These are phyloP conservation scores for Drosophila dives DNA, from an alignment of 2,888 invertebrate species.

Conservation along the genomic window DNA sequence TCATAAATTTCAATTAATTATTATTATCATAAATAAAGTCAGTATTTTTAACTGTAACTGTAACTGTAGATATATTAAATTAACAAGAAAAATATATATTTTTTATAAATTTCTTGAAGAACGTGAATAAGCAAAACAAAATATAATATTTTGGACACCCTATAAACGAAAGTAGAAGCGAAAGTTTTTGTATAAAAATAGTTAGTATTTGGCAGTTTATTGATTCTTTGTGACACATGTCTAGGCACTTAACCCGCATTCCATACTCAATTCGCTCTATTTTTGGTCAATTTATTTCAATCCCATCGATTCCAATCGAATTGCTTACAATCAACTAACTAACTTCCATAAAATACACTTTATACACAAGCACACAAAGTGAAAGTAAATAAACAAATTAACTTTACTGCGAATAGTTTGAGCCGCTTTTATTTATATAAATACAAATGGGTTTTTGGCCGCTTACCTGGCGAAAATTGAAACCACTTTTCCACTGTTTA, in stretches of 20 bases:
- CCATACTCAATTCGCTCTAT: neutral
- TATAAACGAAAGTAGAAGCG: neutral
- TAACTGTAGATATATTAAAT: too few species aligned
- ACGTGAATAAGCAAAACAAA: neutral
- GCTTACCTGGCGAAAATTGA: constrained; percentile 53
- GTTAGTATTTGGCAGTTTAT: neutral
- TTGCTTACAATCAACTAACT: constrained; percentile 14
- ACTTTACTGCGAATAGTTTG: neutral
- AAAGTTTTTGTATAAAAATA: neutral
- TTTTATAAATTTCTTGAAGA: neutral
- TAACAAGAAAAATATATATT: neutral
- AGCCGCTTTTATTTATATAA: neutral
- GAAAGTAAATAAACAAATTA: neutral
- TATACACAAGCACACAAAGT: neutral
- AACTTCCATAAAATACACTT: constrained; percentile 5
- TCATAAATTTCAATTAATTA: neutral
- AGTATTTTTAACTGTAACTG: neutral
- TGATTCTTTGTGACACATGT: constrained; percentile 9
- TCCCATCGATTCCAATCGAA: constrained; percentile 9
- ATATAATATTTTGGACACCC: neutral
- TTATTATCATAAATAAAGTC: neutral
- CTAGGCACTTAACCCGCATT: neutral
- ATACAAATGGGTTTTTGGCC: neutral
- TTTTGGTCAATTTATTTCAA: neutral
- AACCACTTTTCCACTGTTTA: constrained; percentile 66